Conservation (phyloP, 2,797 vertebrate genomes). For the Gadopsis marmoratus region DNA sequence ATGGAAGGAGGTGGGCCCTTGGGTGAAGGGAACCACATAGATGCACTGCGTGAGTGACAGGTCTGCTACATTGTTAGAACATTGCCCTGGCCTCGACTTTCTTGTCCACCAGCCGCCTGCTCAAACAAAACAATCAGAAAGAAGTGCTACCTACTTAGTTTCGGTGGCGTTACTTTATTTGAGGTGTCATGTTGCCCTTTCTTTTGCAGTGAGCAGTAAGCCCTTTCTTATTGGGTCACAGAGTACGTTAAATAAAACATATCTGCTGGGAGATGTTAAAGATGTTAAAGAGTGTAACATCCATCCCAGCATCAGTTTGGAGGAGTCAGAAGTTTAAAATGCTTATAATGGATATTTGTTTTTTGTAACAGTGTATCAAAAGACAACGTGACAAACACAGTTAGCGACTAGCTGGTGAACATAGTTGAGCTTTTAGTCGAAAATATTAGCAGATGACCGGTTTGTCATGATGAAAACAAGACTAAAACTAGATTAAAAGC, state of each 20-base stretch:
- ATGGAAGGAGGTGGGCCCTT: slow-evolving; percentile 70
- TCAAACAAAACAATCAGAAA: slow-evolving; percentile 65
- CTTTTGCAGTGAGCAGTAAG: slow-evolving; percentile 53
- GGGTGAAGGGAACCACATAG: slow-evolving; percentile 48
- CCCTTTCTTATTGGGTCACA: slow-evolving; percentile 70
- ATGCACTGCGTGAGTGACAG: slow-evolving; percentile 58
- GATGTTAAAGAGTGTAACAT: slow-evolving; percentile 13
- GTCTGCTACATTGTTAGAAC: slow-evolving; percentile 55
- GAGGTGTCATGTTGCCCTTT: slow-evolving; percentile 52
- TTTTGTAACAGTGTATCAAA: not conserved
- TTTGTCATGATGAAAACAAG: not conserved
- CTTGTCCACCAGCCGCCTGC: slow-evolving; percentile 47
- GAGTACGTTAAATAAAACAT: slow-evolving; percentile 62
- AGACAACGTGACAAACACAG: not conserved
- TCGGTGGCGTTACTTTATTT: slow-evolving; percentile 44
- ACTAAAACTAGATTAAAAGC: not conserved
- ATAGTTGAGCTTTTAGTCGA: no score
- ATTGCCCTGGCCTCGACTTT: slow-evolving; percentile 62
- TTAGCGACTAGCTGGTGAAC: no score
- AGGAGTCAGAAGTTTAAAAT: not conserved
- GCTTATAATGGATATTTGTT: not conserved
- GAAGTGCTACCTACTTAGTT: slow-evolving; percentile 26
- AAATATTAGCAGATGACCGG: no score
- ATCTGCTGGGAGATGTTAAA: slow-evolving; percentile 49
- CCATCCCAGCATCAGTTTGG: slow-evolving; percentile 14